phyloP scores from a whole-genome alignment of 2,888 invertebrate genomes.

The Allygus modestus region DNA sequence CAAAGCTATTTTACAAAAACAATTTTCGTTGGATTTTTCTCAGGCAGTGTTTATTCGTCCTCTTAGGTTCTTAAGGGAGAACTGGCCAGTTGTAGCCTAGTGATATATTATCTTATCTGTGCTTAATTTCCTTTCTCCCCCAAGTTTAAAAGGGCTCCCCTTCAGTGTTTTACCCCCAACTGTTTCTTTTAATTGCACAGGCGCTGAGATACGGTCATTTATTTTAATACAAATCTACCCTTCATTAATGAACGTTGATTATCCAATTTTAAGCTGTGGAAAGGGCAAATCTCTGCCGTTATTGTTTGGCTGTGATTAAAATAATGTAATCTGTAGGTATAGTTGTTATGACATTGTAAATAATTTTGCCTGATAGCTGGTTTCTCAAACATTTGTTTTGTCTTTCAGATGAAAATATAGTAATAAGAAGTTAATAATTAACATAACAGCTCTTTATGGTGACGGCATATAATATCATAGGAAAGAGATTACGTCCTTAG shows the following conservation, averaged over 20 bases:
- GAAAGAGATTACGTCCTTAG: no score
- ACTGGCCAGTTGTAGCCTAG: not conserved
- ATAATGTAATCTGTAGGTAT: not conserved
- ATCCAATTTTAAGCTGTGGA: conserved; percentile 21
- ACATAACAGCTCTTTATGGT: no score
- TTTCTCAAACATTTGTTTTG: no score
- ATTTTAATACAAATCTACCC: conserved; percentile 45
- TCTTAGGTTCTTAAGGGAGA: not conserved
- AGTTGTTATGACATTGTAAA: no score
- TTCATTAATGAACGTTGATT: conserved; percentile 48
- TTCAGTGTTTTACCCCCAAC: conserved; percentile 37
- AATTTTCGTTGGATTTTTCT: no score
- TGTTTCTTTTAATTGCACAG: conserved; percentile 43
- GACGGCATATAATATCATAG: no score
- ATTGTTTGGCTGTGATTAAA: not conserved
- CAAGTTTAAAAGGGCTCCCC: conserved; percentile 8
- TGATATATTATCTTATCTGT: conserved; percentile 42
- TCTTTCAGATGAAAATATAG: no score
- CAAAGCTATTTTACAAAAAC: no score
- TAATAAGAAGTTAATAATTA: no score
- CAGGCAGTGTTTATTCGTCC: no score
- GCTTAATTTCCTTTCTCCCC: conserved; percentile 44
- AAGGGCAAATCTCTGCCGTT: not conserved
- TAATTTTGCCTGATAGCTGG: no score
- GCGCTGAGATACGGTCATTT: conserved; percentile 30